Percentiles rank a stretch among this genome's conserved stretches.
These are phyloP conservation scores for Parapristionchus giblindavisi DNA, from an alignment of 2,888 invertebrate genomes.

Conservation along the genomic window DNA sequence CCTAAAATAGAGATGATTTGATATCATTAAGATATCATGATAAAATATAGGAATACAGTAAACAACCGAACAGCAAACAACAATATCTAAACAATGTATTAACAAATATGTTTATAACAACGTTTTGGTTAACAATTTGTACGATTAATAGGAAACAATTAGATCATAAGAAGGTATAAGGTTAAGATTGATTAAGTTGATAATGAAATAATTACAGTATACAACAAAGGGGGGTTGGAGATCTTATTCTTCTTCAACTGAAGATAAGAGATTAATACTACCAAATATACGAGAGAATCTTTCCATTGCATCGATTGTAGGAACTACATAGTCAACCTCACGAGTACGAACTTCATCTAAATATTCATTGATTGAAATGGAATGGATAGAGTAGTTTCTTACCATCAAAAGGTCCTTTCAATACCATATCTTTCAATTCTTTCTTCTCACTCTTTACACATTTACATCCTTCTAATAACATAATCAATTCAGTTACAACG, in stretches of 20 bases:
- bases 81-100: no score
- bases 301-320: constrained; percentile 48
- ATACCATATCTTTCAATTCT: constrained; percentile 41
- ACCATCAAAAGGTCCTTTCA: constrained; percentile 49
- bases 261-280: background rate
- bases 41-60: no score
- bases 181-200: background rate
- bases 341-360: background rate
- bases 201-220: background rate
- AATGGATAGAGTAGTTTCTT: background rate
- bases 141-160: no score
- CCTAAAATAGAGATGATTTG: background rate
- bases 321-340: constrained; percentile 40
- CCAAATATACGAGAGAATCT: constrained; percentile 50
- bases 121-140: no score
- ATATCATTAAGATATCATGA: no score
- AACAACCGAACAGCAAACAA: no score
- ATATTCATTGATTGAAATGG: no score
- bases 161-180: no score
- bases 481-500: constrained; percentile 52
- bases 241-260: background rate
- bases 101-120: no score
- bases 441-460: constrained; percentile 47
- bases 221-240: background rate
- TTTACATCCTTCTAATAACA: constrained; percentile 48